phyloP scores from a whole-genome alignment of 2,797 vertebrate species.

The Esox lucius region DNA sequence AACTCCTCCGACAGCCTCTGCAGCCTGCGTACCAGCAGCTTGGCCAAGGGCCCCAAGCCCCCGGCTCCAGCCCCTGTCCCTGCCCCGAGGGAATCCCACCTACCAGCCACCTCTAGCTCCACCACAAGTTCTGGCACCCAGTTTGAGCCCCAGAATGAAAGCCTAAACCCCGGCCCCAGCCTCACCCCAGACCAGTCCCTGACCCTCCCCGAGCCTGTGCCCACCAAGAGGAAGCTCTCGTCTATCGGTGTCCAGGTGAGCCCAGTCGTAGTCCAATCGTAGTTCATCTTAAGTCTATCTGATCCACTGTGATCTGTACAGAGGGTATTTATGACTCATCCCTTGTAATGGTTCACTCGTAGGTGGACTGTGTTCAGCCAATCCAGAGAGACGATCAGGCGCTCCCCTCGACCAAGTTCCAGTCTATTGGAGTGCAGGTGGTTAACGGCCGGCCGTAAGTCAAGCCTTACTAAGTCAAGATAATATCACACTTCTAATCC shows the following conservation, averaged over 20 bases:
- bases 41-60: conserved; percentile 76
- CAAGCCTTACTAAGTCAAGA: background rate
- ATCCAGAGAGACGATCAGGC: conserved; percentile 83
- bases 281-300: background rate
- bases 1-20: conserved; percentile 97
- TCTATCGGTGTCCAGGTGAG: conserved; percentile 95
- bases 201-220: conserved; percentile 70
- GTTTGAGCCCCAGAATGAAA: conserved; percentile 82
- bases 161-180: conserved; percentile 74
- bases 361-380: conserved; percentile 94
- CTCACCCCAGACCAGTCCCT: conserved; percentile 79
- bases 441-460: conserved; percentile 98
- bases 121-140: conserved; percentile 73
- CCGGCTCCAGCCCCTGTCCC: conserved; percentile 52
- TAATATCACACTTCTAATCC: background rate
- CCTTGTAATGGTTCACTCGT: conserved; percentile 51
- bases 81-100: conserved; percentile 64
- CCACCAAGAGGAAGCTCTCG: conserved; percentile 86
- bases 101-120: conserved; percentile 48
- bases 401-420: conserved; percentile 85
- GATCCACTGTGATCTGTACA: background rate
- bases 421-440: conserved; percentile 97
- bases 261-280: background rate
- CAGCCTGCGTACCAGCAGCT: conserved; percentile 89
- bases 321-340: background rate